phyloP scores from a whole-genome alignment of 2,797 vertebrate genomes.

The Aeoliscus strigatus region DNA sequence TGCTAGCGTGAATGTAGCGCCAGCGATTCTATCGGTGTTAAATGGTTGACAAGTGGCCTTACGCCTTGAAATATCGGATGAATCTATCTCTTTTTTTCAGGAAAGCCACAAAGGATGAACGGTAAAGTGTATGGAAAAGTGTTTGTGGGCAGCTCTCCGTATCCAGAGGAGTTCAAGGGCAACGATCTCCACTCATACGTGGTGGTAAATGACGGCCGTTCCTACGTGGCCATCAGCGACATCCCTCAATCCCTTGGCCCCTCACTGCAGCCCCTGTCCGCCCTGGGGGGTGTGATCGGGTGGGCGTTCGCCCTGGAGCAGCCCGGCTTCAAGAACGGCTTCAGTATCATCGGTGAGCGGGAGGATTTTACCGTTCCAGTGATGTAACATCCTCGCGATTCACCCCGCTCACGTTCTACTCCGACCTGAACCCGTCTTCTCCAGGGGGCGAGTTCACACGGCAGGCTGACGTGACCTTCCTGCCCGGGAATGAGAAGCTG shows the following conservation, averaged over 20 bases:
- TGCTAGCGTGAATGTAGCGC: too few species aligned
- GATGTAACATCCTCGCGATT: constrained; percentile 1
- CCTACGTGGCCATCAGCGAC: constrained; percentile 93
- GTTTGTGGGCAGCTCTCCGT: constrained; percentile 77
- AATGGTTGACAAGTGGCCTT: too few species aligned
- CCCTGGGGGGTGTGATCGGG: constrained; percentile 87
- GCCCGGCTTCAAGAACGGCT: constrained; percentile 89
- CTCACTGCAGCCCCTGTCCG: constrained; percentile 84
- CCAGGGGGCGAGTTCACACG: constrained; percentile 88
- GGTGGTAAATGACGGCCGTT: constrained; percentile 91
- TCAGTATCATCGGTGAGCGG: constrained; percentile 86
- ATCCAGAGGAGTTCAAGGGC: constrained; percentile 75
- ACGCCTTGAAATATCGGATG: too few species aligned
- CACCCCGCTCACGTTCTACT: too few species aligned
- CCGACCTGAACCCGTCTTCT: too few species aligned
- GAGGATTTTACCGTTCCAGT: not conserved
- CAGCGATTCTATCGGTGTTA: too few species aligned
- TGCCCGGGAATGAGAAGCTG: constrained; percentile 82
- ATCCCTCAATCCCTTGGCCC: constrained; percentile 79
- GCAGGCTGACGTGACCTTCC: constrained; percentile 87
- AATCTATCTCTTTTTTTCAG: constrained; percentile 57
- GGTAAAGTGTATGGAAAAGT: constrained; percentile 88
- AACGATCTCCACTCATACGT: constrained; percentile 95
- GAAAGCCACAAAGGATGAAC: constrained; percentile 91
- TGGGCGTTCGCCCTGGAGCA: constrained; percentile 97